phyloP scores from a whole-genome alignment of 2,113 vertebrate species.

The Psittacus erithacus region DNA sequence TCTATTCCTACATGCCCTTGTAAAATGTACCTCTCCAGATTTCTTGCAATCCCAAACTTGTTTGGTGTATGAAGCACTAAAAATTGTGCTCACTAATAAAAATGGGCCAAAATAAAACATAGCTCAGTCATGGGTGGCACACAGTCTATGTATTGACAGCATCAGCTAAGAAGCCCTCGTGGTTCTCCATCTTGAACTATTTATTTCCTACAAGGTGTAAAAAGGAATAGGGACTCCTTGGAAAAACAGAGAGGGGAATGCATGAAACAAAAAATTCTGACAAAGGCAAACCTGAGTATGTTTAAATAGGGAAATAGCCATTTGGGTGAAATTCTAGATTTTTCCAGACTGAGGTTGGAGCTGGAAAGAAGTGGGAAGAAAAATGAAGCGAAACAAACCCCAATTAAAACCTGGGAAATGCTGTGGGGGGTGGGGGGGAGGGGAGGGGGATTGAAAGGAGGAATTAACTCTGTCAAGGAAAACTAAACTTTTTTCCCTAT shows the following conservation, averaged over 20 bases:
- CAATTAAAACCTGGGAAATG: neutral
- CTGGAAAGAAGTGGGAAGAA: neutral
- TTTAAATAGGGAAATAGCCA: neutral
- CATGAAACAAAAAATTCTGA: neutral
- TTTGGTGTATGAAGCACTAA: too few species aligned
- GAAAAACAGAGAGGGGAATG: neutral
- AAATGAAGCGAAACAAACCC: neutral
- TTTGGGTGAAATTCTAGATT: neutral
- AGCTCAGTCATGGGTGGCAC: neutral
- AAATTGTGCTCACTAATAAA: too few species aligned
- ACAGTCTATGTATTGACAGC: fast-evolving
- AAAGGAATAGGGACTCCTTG: neutral
- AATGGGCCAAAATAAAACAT: too few species aligned
- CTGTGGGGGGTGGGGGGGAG: too few species aligned
- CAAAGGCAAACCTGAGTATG: neutral
- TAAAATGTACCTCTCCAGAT: too few species aligned
- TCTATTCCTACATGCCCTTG: too few species aligned
- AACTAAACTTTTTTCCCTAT: neutral
- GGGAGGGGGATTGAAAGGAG: too few species aligned
- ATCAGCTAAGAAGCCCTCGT: neutral
- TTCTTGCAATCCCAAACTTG: too few species aligned
- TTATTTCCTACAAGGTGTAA: neutral
- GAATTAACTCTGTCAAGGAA: neutral
- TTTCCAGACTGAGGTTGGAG: neutral
- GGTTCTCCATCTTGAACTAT: neutral